phyloP scores from a whole-genome alignment of 2,113 vertebrate species.

The Centropus unirufus region DNA sequence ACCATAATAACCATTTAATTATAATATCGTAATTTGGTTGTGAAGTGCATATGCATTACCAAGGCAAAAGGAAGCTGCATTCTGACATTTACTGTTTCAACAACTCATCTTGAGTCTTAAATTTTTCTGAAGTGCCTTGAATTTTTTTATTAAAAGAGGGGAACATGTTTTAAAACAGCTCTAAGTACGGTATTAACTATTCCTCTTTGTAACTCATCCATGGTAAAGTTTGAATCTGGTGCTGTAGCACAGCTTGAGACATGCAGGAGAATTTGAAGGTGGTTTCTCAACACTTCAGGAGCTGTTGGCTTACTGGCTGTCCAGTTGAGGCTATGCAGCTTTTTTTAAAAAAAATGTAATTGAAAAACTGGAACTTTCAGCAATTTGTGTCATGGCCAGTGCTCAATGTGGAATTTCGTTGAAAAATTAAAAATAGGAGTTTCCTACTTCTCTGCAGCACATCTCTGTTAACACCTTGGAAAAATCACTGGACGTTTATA shows the following conservation, averaged over 20 bases:
- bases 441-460: not conserved
- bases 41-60: accelerated
- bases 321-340: not conserved
- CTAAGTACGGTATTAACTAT: not conserved
- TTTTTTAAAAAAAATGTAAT: not conserved
- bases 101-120: not conserved
- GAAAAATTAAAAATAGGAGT: not conserved
- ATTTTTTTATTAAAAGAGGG: not conserved
- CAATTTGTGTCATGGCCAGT: too few species aligned
- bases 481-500: not conserved
- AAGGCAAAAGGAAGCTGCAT: not conserved
- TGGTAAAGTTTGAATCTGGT: not conserved
- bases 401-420: accelerated
- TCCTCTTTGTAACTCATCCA: accelerated
- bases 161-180: not conserved
- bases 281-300: not conserved
- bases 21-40: not conserved
- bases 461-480: not conserved
- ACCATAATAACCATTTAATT: accelerated
- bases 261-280: not conserved
- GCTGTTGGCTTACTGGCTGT: not conserved
- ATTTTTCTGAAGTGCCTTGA: not conserved
- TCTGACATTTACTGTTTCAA: not conserved
- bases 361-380: not conserved
- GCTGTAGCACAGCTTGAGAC: not conserved